Evolutionary conservation across 2,113 vertebrate species (phyloP).

Genomic region (Zosterops pallidus): DNA sequence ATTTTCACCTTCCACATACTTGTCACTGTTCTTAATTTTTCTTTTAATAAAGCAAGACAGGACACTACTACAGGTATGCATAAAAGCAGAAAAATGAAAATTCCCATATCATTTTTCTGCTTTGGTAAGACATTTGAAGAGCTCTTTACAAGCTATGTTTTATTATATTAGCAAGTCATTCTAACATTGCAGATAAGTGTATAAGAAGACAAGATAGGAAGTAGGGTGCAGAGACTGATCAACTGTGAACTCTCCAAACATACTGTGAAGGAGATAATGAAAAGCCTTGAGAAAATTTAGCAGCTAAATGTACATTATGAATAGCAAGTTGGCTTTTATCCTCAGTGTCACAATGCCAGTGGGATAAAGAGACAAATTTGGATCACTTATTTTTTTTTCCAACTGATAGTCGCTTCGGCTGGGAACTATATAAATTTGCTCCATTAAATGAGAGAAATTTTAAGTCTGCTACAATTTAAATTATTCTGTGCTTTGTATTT

Average conservation of each 20-base stretch:
- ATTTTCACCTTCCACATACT: background rate
- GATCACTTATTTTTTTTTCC: background rate
- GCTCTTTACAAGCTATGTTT: background rate
- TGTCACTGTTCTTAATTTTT: background rate
- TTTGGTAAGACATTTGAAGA: background rate
- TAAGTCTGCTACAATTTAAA: background rate
- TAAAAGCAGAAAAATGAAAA: background rate
- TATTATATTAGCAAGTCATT: background rate
- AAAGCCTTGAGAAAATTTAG: constrained; percentile 22
- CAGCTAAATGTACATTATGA: constrained; percentile 17
- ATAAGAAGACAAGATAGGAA: background rate
- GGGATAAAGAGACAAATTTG: background rate
- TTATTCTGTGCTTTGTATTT: background rate
- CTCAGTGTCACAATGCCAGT: background rate
- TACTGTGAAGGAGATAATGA: background rate
- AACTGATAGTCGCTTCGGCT: background rate
- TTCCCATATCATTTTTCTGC: background rate
- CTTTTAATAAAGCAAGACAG: background rate
- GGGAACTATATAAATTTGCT: background rate
- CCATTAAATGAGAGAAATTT: background rate
- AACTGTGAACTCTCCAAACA: background rate
- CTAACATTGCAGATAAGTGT: background rate
- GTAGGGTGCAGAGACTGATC: background rate
- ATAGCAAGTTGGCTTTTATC: constrained; percentile 14
- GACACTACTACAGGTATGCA: background rate